Evolutionary conservation across 1,140 invertebrate species (phyloP), one percentile per base, ranked within the genome.

Genomic region (Drosophila setifemur): DNA sequence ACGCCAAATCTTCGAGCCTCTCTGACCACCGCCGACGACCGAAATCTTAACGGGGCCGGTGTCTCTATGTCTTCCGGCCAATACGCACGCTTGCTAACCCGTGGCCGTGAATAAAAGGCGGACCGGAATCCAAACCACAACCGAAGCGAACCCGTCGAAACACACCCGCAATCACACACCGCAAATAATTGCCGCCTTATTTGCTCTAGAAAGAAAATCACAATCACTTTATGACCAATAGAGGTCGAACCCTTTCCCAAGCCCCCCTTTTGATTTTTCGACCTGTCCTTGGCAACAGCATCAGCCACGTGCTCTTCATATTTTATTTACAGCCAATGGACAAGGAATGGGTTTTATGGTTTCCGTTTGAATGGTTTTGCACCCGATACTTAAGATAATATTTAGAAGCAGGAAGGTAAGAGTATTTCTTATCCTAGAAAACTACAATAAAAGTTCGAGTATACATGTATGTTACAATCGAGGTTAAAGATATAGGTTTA

Each of bases 41-140:
- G 90, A 90, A 87, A 90, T 89, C 87, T 90, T 90, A 90, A 90
- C 89, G 83, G 90, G 90, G 88, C 88, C 90, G 67, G 73, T 71
- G 55, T 89, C 79, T 64, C 87, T 90, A 71, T 89, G 86, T 75
- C 66, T 89, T 90, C 89, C 90, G 88, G 90, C 90, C 90, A 90
- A 90, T 90, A 90, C 89, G 89, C 82, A 81, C 55, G 70, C 47
- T 83, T 85, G 50, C 54, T 53, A 55, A 39, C 70, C 66, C 81
- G 77, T 89, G 69, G 57, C 72, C 70, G 40, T 55, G 42, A 67
- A 67, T 44, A 33, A 78, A 79, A 71, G 5, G 6, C 11, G 57
- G 18, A 29, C 29, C 42, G 43, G 26, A 31, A 64, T 57, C 53
- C 25, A 45, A 33, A 37, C 45, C 21, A 64, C 21, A 33, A 33